phyloP scores from a whole-genome alignment of 2,113 vertebrate species.

The Heptranchias perlo region DNA sequence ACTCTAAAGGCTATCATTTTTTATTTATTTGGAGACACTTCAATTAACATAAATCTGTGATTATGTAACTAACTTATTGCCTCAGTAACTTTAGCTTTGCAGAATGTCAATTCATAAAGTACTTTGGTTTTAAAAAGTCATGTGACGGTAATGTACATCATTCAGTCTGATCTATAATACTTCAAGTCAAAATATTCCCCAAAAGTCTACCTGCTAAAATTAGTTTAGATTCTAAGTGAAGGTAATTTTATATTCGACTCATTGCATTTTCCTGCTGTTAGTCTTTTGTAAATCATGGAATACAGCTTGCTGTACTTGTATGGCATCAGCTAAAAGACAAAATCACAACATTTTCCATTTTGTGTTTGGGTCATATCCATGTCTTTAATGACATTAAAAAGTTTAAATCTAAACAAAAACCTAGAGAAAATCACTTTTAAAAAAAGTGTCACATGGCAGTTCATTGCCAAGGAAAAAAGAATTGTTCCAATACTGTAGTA shows the following conservation, averaged over 20 bases:
- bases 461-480: background rate
- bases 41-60: background rate
- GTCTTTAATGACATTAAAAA: no score
- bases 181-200: no score
- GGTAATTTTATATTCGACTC: background rate
- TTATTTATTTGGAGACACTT: background rate
- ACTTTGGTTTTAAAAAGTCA: background rate
- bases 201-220: background rate
- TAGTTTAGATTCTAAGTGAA: background rate
- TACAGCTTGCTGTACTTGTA: background rate
- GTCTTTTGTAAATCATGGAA: background rate
- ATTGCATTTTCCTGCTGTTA: background rate
- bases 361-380: background rate
- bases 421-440: background rate
- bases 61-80: no score
- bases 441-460: background rate
- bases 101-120: background rate
- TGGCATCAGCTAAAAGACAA: background rate
- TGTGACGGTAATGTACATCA: background rate
- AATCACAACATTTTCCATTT: background rate
- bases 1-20: background rate
- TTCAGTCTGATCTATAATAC: background rate
- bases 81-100: no score
- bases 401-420: no score
- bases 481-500: no score